These are phyloP conservation scores for Australoheros scitulus DNA, from an alignment of 2,113 vertebrate species.

Conservation along the genomic window DNA sequence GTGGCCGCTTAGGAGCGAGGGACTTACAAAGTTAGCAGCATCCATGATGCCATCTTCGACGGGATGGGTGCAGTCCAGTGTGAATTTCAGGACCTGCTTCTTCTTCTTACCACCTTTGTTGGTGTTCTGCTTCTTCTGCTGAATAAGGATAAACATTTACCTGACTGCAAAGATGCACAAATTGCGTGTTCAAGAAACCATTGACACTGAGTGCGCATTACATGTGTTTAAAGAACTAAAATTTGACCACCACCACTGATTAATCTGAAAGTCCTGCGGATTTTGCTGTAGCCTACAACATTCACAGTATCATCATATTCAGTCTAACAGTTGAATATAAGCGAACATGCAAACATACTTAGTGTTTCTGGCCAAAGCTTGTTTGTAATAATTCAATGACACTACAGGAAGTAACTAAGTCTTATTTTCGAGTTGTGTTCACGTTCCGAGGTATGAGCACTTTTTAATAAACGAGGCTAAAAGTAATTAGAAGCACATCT, in stretches of 20 bases:
- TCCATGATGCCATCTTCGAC: slow-evolving; percentile 99
- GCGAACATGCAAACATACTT: not conserved
- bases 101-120: slow-evolving; percentile 92
- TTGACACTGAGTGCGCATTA: not conserved
- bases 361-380: not conserved
- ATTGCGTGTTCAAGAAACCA: no score
- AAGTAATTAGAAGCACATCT: not conserved
- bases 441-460: no score
- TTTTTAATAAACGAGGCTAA: not conserved
- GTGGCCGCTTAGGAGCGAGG: not conserved
- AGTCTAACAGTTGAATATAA: not conserved
- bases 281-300: not conserved
- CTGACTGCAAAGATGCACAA: not conserved
- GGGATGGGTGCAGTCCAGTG: slow-evolving; percentile 95
- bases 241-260: not conserved
- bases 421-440: not conserved
- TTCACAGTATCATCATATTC: not conserved
- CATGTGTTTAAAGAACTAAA: not conserved
- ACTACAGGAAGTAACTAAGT: not conserved
- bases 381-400: not conserved
- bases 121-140: slow-evolving; percentile 77
- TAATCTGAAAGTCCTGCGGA: not conserved
- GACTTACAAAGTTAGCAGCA: slow-evolving; percentile 91
- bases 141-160: not conserved
- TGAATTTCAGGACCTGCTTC: slow-evolving; percentile 95